Evolutionary conservation across 2,113 vertebrate genomes (phyloP), one percentile per base, ranked within the genome.

Genomic region (Arvicanthis niloticus): DNA sequence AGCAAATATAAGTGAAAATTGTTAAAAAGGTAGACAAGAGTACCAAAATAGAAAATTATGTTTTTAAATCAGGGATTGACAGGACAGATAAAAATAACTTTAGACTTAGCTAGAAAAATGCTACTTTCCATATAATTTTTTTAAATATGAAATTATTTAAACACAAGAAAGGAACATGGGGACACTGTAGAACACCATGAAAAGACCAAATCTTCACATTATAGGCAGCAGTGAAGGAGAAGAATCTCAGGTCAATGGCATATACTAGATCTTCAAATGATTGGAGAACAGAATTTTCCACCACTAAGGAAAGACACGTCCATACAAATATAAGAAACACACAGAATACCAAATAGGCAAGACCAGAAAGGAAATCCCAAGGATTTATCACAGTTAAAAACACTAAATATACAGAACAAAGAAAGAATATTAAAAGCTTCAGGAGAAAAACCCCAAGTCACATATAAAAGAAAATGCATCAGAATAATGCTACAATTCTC

Each of bases 1-100:
- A 91, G 40, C 15, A 62, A 87, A 82, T 34, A 93, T 53, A 97
- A 95, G 53, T 4, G 78, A 76, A 86, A 60, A 86, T 19, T 24
- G 53, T 86, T 89, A 4, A n/a, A 95, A 85, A 93, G 48, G 13
- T 24, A 62, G 29, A 89, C 26, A 82, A 48, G 42, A 78, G 15
- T 24, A 70, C 42, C 68, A 37, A 67, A 21, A 65, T 65, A 56
- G 31, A 92, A 96, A 94, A 87, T 81, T 31, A 76, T 88, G 5
- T 76, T 81, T 86, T 67, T 72, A 80, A 72, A 62, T 67, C 53
- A 91, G 56, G 62, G 37, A 77, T 60, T 78, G 62, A 21, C 45
- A 56, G 26, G 53, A 6, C 17, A 21, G 17, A 53, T 80, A 73
- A 73, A 81, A 88, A 58, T 29, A 91, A 82, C 4, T 91, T 90